These are phyloP conservation scores for Caenorhabditis zanzibari DNA, from an alignment of 2,888 invertebrate species.

Conservation along the genomic window DNA sequence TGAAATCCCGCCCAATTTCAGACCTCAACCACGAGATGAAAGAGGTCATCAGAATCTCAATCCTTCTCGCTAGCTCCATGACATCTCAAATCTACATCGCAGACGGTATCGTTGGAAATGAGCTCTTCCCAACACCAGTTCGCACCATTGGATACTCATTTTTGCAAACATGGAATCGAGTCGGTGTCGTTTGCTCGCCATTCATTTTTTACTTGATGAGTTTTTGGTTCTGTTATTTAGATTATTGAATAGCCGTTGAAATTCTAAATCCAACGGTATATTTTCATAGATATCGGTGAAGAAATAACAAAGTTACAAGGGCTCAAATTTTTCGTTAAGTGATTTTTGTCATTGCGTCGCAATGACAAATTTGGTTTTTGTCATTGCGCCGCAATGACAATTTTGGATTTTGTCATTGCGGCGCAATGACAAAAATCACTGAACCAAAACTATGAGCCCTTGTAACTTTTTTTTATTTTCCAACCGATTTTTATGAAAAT, in stretches of 20 bases:
- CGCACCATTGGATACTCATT: slow-evolving; percentile 79
- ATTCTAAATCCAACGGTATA: too few relatives aligned
- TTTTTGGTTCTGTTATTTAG: background rate
- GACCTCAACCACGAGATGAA: slow-evolving; percentile 71
- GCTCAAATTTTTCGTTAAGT: too few relatives aligned
- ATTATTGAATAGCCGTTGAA: too few relatives aligned
- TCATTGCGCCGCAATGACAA: background rate
- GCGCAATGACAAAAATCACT: too few relatives aligned
- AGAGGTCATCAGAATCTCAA: slow-evolving; percentile 67
- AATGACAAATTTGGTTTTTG: too few relatives aligned
- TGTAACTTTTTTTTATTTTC: too few relatives aligned
- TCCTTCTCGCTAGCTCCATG: slow-evolving; percentile 72
- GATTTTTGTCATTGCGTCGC: background rate
- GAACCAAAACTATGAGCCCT: too few relatives aligned
- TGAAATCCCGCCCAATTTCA: slow-evolving; percentile 39
- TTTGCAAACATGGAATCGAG: slow-evolving; percentile 75
- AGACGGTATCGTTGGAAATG: slow-evolving; percentile 75
- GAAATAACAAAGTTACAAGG: too few relatives aligned
- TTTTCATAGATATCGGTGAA: too few relatives aligned
- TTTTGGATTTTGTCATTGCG: background rate
- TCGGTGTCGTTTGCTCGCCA: slow-evolving; percentile 79
- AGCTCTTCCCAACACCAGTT: slow-evolving; percentile 80
- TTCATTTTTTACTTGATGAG: slow-evolving; percentile 69
- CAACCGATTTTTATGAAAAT: too few relatives aligned
- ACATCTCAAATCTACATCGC: slow-evolving; percentile 74